Conservation (phyloP, 2,797 vertebrate species). For the Chaetophractus vellerosus region DNA sequence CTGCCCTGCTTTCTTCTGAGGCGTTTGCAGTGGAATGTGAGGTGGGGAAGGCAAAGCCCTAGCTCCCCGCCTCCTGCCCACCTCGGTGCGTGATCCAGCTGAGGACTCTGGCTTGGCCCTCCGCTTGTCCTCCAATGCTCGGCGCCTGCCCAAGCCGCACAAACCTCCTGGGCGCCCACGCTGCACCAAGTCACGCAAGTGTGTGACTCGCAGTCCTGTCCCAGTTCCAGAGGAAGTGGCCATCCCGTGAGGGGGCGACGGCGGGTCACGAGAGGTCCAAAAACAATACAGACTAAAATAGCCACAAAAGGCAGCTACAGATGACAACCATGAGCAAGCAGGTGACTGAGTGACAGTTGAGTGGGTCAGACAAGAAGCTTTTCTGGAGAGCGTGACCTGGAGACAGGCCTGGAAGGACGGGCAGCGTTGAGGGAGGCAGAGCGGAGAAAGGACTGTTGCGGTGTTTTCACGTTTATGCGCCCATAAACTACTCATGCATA, state of each 20-base stretch:
- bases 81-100: not conserved
- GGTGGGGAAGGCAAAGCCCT: not conserved
- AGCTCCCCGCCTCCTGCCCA: not conserved
- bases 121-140: not conserved
- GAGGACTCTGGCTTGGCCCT: not conserved
- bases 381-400: not conserved
- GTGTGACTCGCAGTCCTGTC: not conserved
- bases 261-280: constrained; percentile 42
- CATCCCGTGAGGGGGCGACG: not conserved
- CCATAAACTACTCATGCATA: not conserved
- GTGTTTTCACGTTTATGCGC: not conserved
- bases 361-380: constrained; percentile 21
- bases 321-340: not conserved
- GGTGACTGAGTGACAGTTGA: constrained; percentile 38
- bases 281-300: constrained; percentile 28
- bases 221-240: not conserved
- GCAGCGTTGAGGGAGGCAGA: not conserved
- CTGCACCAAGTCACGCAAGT: not conserved
- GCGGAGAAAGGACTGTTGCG: not conserved
- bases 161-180: not conserved
- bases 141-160: not conserved
- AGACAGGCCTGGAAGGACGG: not conserved
- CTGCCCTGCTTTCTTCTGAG: not conserved
- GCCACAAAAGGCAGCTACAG: constrained; percentile 25
- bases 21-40: rapidly evolving